Evolutionary conservation across 92 coral and sea anemone species (phyloP).

Genomic region (Actinostola sp.): DNA sequence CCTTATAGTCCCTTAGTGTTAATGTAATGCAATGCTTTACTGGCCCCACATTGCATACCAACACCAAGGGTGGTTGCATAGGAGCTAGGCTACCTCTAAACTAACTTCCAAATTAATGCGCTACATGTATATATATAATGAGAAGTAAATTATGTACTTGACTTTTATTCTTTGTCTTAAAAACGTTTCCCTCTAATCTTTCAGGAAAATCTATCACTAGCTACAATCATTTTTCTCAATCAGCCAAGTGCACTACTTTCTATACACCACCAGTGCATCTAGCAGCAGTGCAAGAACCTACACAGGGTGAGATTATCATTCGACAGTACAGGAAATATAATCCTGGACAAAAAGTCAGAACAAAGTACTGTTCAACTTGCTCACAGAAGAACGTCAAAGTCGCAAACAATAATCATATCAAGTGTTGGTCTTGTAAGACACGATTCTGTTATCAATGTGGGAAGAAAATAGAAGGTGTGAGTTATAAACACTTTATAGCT

Average conservation of each 20-base stretch:
- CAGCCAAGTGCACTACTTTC: constrained; percentile 8
- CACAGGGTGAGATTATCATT: constrained; percentile 63
- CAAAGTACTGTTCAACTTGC: constrained; percentile 76
- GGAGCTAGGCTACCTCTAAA: too few relatives aligned
- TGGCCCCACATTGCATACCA: too few relatives aligned
- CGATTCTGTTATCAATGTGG: constrained; percentile 88
- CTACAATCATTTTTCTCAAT: constrained; percentile 66
- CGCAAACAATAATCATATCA: constrained; percentile 77
- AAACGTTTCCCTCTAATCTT: too few relatives aligned
- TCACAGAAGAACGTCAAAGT: constrained; percentile 84
- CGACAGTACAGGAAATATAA: constrained; percentile 42
- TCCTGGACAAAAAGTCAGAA: constrained; percentile 37
- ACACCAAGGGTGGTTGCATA: too few relatives aligned
- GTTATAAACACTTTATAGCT: constrained; percentile 66
- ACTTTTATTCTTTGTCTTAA: too few relatives aligned
- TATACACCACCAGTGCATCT: neutral
- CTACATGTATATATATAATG: neutral
- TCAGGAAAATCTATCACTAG: constrained; percentile 71
- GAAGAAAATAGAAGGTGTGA: constrained; percentile 47
- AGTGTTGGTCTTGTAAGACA: constrained; percentile 93
- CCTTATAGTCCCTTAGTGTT: too few relatives aligned
- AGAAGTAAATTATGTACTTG: neutral
- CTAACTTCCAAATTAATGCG: neutral
- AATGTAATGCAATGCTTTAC: too few relatives aligned
- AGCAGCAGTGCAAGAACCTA: constrained; percentile 49